Evolutionary conservation across 1,140 invertebrate species (phyloP).

Genomic region (Calliopsis andreniformis): DNA sequence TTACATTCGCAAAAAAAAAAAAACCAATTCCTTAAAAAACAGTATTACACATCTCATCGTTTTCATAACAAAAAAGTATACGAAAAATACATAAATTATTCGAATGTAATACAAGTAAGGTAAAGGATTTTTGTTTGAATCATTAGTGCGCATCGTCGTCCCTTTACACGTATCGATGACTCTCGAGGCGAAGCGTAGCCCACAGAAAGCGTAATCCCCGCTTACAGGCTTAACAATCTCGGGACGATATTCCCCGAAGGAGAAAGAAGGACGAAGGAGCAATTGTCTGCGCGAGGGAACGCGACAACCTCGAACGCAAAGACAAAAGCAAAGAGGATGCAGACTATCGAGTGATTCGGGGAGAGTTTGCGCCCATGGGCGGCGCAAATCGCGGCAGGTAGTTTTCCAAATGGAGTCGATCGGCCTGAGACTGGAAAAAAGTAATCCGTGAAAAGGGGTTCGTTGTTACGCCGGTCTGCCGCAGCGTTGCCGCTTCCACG

Average conservation of each 20-base stretch:
- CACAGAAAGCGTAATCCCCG: conserved; percentile 40
- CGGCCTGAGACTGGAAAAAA: conserved; percentile 56
- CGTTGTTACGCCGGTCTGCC: conserved; percentile 52
- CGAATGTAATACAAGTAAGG: neutral
- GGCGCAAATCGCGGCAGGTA: conserved; percentile 48
- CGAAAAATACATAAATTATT: too few relatives aligned
- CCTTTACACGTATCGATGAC: conserved; percentile 33
- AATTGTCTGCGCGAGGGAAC: neutral
- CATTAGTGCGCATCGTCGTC: conserved; percentile 9
- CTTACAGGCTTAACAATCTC: conserved; percentile 53
- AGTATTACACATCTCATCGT: too few relatives aligned
- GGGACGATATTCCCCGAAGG: conserved; percentile 19
- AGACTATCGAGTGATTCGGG: conserved; percentile 16
- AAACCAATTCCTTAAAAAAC: too few relatives aligned
- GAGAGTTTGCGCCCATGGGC: conserved; percentile 32
- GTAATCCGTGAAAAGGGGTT: conserved; percentile 66
- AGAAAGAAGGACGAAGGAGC: neutral
- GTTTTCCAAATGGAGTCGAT: conserved; percentile 61
- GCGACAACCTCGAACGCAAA: neutral
- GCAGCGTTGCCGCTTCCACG: conserved; percentile 56
- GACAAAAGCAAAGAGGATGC: conserved; percentile 29
- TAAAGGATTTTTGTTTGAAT: neutral
- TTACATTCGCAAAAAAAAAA: too few relatives aligned
- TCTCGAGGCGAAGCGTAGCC: conserved; percentile 30
- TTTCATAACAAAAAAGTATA: too few relatives aligned